phyloP scores from a whole-genome alignment of 30 jellyfish, hydroid and myxozoan species.

The Cassiopea andromeda region DNA sequence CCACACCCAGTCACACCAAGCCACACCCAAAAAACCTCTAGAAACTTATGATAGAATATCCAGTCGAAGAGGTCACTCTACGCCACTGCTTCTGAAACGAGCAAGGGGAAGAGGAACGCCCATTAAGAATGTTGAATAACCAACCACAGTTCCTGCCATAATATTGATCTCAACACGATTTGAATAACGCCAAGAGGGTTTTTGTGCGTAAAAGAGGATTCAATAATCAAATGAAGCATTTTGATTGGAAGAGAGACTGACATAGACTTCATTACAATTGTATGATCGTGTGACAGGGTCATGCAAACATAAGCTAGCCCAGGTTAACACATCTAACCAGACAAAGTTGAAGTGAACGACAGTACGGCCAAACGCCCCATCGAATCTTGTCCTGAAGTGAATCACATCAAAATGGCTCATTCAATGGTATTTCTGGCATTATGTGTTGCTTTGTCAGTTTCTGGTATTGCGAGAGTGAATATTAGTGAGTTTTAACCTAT shows the following conservation, averaged over 20 bases:
- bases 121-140: neutral
- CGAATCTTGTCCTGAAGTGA: neutral
- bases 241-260: neutral
- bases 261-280: neutral
- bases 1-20: too few relatives aligned
- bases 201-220: neutral
- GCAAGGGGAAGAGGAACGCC: neutral
- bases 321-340: neutral
- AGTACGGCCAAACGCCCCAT: neutral
- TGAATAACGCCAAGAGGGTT: neutral
- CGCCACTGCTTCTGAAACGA: too few relatives aligned
- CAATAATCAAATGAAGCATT: neutral
- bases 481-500: neutral
- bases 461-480: neutral
- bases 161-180: neutral
- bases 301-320: neutral
- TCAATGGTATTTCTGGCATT: neutral
- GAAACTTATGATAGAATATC: too few relatives aligned
- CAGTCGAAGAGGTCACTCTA: too few relatives aligned
- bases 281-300: neutral
- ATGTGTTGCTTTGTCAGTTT: neutral
- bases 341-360: neutral
- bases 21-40: too few relatives aligned
- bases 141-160: neutral
- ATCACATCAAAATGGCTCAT: neutral